Percentiles rank a stretch among this genome's conserved stretches.
Conservation (phyloP, 1,140 invertebrate genomes). For the Homarus americanus region DNA sequence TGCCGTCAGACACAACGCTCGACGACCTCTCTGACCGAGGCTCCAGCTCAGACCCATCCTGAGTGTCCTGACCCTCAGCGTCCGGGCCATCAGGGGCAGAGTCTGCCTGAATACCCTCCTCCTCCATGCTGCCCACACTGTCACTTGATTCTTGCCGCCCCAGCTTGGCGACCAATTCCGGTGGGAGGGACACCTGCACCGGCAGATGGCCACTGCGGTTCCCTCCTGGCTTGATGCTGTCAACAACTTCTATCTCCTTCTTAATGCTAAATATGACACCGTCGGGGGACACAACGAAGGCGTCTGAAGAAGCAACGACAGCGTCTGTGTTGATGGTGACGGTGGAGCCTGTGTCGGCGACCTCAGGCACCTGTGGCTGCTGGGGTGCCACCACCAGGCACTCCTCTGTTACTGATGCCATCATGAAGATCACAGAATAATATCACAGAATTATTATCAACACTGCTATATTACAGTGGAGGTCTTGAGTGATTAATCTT, state of each 20-base stretch:
- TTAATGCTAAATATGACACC: background rate
- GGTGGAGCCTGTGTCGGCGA: conserved; percentile 16
- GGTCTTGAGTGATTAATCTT: conserved; percentile 39
- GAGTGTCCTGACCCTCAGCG: background rate
- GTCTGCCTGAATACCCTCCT: conserved; percentile 62
- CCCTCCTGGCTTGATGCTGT: background rate
- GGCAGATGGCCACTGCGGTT: conserved; percentile 30
- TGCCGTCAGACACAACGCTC: conserved; percentile 70
- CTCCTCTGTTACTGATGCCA: conserved; percentile 43
- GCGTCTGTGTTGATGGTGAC: background rate
- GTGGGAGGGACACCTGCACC: conserved; percentile 55
- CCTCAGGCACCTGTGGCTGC: conserved; percentile 10
- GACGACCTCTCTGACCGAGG: conserved; percentile 61
- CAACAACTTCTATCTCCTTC: background rate
- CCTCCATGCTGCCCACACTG: conserved; percentile 49
- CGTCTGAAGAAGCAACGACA: background rate
- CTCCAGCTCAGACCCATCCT: conserved; percentile 44
- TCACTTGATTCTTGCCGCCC: conserved; percentile 56
- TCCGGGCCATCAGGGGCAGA: conserved; percentile 45
- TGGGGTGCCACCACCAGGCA: conserved; percentile 43
- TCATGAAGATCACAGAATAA: conserved; percentile 21
- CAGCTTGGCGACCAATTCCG: conserved; percentile 61
- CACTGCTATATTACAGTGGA: background rate
- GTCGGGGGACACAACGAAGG: background rate
- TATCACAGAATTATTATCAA: conserved; percentile 34